Percentiles rank a stretch among this genome's conserved stretches.
Conservation (phyloP, 1,140 invertebrate species). For the Drosophila subobscura region DNA sequence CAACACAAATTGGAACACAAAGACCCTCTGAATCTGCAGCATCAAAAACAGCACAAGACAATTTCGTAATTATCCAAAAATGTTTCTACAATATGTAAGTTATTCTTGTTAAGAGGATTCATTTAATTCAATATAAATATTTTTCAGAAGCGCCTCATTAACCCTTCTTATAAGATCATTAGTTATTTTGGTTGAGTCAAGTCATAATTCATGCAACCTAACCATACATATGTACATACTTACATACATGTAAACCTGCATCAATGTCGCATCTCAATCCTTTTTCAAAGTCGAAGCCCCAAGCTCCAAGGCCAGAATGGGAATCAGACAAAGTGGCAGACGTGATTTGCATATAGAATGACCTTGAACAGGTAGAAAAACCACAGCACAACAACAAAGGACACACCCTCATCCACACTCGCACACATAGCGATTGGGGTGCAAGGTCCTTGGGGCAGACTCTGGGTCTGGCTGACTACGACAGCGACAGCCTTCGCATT, state of each 20-base stretch:
- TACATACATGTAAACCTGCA: constrained; percentile 13
- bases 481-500: constrained; percentile 38
- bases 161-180: not conserved
- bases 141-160: constrained; percentile 6
- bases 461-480: constrained; percentile 4
- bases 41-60: too few species aligned
- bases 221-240: constrained; percentile 17
- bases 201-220: not conserved
- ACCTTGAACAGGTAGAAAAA: constrained; percentile 36
- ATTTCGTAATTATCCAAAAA: too few species aligned
- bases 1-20: not conserved
- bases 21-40: too few species aligned
- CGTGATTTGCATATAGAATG: constrained; percentile 51
- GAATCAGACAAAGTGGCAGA: constrained; percentile 46
- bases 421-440: constrained; percentile 6
- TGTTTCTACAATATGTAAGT: too few species aligned
- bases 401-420: constrained; percentile 1
- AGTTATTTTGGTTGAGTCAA: constrained; percentile 4
- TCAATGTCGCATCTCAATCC: constrained; percentile 42
- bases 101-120: too few species aligned
- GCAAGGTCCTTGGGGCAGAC: constrained; percentile 37
- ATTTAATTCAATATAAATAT: not conserved
- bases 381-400: too few species aligned
- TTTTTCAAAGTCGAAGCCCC: constrained; percentile 54
- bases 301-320: constrained; percentile 15